Conservation (phyloP, 1,140 invertebrate species). For the Hycleus cichorii region DNA sequence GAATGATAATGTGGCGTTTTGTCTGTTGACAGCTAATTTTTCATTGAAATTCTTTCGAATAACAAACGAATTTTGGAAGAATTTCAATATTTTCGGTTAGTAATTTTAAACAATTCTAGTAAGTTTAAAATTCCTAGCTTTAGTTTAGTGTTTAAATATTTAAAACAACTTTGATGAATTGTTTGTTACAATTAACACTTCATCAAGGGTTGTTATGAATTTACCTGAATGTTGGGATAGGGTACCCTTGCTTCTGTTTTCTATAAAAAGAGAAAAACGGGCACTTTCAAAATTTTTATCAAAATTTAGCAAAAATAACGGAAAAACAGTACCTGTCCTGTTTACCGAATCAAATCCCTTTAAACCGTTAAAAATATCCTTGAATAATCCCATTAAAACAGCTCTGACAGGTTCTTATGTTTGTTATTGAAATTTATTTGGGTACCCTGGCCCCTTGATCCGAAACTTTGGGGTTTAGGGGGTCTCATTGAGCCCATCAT, state of each 20-base stretch:
- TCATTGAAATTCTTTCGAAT: too few relatives aligned
- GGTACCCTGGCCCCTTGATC: constrained; percentile 31
- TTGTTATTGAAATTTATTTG: constrained; percentile 15
- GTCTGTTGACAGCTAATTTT: too few relatives aligned
- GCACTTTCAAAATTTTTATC: constrained; percentile 36
- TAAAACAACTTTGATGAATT: constrained; percentile 18
- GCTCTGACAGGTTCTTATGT: constrained; percentile 9
- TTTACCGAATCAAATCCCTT: constrained; percentile 6
- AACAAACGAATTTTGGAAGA: too few relatives aligned
- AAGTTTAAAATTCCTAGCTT: background rate
- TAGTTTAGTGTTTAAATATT: constrained; percentile 1
- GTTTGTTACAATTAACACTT: constrained; percentile 10
- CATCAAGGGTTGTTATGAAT: constrained; percentile 35
- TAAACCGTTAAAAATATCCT: background rate
- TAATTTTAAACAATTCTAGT: too few relatives aligned
- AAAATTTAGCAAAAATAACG: constrained; percentile 17
- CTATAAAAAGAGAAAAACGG: constrained; percentile 20
- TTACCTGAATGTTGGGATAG: constrained; percentile 97
- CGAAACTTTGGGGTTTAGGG: constrained; percentile 4
- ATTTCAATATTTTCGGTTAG: too few relatives aligned
- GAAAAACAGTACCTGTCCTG: constrained; percentile 23
- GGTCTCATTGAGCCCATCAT: too few relatives aligned
- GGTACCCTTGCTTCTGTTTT: constrained; percentile 69
- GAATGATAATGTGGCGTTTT: too few relatives aligned
- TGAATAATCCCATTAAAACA: background rate